These are phyloP conservation scores for Sphaerophoria taeniata DNA, from an alignment of 2,888 invertebrate species.

Conservation along the genomic window DNA sequence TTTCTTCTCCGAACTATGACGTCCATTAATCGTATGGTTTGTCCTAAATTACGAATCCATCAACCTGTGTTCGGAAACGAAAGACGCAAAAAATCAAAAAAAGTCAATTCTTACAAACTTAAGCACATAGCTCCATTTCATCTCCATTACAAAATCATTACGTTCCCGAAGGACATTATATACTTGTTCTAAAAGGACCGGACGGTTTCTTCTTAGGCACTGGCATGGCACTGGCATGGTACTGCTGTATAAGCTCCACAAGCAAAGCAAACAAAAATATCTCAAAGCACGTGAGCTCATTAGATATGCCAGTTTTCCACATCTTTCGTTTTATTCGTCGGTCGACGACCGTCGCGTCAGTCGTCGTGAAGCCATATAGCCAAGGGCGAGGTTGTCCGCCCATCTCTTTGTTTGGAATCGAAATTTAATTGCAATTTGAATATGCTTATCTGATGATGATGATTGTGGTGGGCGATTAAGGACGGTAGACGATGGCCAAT, in stretches of 20 bases:
- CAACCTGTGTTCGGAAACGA: not conserved
- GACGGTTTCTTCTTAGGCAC: not conserved
- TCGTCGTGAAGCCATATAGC: not conserved
- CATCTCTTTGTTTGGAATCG: conserved; percentile 50
- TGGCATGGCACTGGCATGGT: not conserved
- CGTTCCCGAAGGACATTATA: conserved; percentile 47
- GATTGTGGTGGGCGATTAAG: conserved; percentile 9
- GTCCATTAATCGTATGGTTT: conserved; percentile 13
- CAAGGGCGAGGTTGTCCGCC: conserved; percentile 24
- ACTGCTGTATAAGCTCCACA: conserved; percentile 4
- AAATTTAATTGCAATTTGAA: conserved; percentile 72
- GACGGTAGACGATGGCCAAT: not conserved
- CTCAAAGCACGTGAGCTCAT: conserved; percentile 56
- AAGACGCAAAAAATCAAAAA: not conserved
- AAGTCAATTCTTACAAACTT: conserved; percentile 36
- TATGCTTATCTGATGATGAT: conserved; percentile 47
- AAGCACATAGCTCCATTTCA: conserved; percentile 44
- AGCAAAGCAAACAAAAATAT: conserved; percentile 45
- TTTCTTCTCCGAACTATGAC: not conserved
- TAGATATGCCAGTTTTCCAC: conserved; percentile 18
- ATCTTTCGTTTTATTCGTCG: not conserved
- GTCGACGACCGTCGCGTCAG: too few relatives aligned
- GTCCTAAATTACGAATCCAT: conserved; percentile 42
- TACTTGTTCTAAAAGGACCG: not conserved
- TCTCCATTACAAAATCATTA: conserved; percentile 67